These are phyloP conservation scores for Clarias pachynema DNA, from an alignment of 2,797 vertebrate species.

Conservation along the genomic window DNA sequence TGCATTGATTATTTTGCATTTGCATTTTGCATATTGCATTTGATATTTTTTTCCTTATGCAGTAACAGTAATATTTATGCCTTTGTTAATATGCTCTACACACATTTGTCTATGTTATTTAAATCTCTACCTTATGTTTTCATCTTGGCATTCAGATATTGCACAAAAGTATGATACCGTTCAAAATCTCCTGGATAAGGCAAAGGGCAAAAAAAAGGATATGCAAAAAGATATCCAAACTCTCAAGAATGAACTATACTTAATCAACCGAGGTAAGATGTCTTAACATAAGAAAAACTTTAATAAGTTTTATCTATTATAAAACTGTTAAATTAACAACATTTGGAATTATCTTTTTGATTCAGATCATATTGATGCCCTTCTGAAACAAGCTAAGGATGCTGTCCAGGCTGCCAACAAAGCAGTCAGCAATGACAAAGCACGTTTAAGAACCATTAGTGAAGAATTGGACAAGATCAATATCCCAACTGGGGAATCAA, in stretches of 20 bases:
- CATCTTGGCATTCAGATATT: slow-evolving; percentile 65
- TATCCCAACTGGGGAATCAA: slow-evolving; percentile 39
- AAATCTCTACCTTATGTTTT: slow-evolving; percentile 11
- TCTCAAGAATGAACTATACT: slow-evolving; percentile 63
- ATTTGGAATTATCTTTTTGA: slow-evolving; percentile 33
- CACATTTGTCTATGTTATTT: not conserved
- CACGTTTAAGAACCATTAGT: slow-evolving; percentile 76
- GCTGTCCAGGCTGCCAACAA: slow-evolving; percentile 66
- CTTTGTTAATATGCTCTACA: not conserved
- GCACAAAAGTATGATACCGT: slow-evolving; percentile 63
- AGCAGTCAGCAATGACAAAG: slow-evolving; percentile 65
- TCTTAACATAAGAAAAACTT: not conserved
- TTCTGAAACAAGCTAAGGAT: slow-evolving; percentile 72
- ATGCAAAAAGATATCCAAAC: slow-evolving; percentile 65
- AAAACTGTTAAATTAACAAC: not conserved
- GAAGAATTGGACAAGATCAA: slow-evolving; percentile 73
- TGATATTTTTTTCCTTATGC: not conserved
- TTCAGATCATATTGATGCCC: slow-evolving; percentile 70
- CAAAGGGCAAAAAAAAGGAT: slow-evolving; percentile 67
- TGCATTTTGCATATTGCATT: too few relatives aligned
- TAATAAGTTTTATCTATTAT: not conserved
- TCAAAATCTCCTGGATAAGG: slow-evolving; percentile 61
- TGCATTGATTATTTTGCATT: not conserved
- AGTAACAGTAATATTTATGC: not conserved
- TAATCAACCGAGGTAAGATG: slow-evolving; percentile 77